phyloP scores from a whole-genome alignment of 2,113 vertebrate species.

The Abramis brama region DNA sequence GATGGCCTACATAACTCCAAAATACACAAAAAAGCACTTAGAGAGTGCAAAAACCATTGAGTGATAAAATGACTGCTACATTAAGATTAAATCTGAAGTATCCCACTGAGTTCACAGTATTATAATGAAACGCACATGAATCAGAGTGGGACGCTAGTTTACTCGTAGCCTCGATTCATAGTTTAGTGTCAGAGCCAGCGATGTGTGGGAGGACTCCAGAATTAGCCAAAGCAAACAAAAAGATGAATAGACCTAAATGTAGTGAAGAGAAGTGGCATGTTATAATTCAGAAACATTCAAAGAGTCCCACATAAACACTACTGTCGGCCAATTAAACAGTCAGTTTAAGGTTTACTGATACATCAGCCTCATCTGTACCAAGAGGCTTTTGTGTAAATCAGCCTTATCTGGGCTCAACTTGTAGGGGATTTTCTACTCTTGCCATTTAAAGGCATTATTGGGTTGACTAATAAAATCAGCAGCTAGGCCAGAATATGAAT shows the following conservation, averaged over 20 bases:
- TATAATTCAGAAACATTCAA: slow-evolving; percentile 73
- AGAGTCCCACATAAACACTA: slow-evolving; percentile 71
- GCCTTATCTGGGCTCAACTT: slow-evolving; percentile 19
- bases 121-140: slow-evolving; percentile 45
- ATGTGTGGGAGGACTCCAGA: slow-evolving; percentile 73
- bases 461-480: slow-evolving; percentile 45
- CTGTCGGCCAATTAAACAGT: slow-evolving; percentile 63
- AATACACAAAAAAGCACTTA: neutral
- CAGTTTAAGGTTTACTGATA: neutral
- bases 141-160: slow-evolving; percentile 25
- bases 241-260: slow-evolving; percentile 72
- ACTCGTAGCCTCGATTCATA: slow-evolving; percentile 64
- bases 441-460: slow-evolving; percentile 37
- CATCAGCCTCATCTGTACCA: neutral
- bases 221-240: slow-evolving; percentile 73
- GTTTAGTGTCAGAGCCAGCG: slow-evolving; percentile 41
- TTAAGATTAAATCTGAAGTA: slow-evolving; percentile 6
- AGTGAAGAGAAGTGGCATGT: slow-evolving; percentile 60
- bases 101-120: slow-evolving; percentile 14
- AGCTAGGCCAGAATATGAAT: slow-evolving; percentile 33
- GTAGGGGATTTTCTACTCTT: neutral
- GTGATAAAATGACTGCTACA: slow-evolving; percentile 21
- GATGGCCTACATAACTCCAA: slow-evolving; percentile 28
- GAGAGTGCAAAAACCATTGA: neutral
- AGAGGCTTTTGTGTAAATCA: slow-evolving; percentile 27